These are phyloP conservation scores for Agrilus mali DNA, from an alignment of 2,888 invertebrate genomes.

Conservation along the genomic window DNA sequence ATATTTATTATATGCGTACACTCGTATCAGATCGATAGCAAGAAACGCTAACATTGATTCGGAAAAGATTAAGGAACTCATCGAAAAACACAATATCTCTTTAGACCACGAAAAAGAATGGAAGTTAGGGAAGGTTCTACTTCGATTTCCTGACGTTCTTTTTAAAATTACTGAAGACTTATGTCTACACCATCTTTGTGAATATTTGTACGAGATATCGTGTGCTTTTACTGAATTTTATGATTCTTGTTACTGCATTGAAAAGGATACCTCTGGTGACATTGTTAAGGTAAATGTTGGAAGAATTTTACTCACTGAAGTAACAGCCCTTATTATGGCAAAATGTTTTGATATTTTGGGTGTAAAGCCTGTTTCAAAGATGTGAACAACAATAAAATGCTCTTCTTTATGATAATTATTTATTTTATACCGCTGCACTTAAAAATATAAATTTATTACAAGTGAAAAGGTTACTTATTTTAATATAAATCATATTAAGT, in stretches of 20 bases:
- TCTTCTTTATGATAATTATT: too few species aligned
- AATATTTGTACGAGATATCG: conserved; percentile 90
- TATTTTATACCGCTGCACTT: too few species aligned
- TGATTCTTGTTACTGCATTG: conserved; percentile 93
- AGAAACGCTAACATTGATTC: conserved; percentile 58
- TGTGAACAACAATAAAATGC: conserved; percentile 44
- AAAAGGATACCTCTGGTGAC: conserved; percentile 73
- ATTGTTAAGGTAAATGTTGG: conserved; percentile 73
- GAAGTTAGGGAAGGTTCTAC: conserved; percentile 79
- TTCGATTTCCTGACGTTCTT: conserved; percentile 80
- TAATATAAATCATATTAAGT: too few species aligned
- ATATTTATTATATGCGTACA: conserved; percentile 88
- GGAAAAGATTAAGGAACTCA: conserved; percentile 48
- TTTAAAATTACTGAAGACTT: conserved; percentile 71
- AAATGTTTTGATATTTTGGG: conserved; percentile 86
- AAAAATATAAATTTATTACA: too few species aligned
- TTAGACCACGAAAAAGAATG: conserved; percentile 86
- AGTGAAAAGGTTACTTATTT: too few species aligned
- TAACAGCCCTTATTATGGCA: conserved; percentile 76
- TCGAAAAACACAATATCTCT: conserved; percentile 46
- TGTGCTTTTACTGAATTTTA: conserved; percentile 94
- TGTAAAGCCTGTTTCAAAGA: conserved; percentile 79
- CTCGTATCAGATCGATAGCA: conserved; percentile 85
- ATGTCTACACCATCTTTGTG: conserved; percentile 78
- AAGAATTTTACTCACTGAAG: conserved; percentile 84